These are phyloP conservation scores for Henricia sp. DNA, from an alignment of 53 echinoderm and acorn worm species.

Conservation along the genomic window DNA sequence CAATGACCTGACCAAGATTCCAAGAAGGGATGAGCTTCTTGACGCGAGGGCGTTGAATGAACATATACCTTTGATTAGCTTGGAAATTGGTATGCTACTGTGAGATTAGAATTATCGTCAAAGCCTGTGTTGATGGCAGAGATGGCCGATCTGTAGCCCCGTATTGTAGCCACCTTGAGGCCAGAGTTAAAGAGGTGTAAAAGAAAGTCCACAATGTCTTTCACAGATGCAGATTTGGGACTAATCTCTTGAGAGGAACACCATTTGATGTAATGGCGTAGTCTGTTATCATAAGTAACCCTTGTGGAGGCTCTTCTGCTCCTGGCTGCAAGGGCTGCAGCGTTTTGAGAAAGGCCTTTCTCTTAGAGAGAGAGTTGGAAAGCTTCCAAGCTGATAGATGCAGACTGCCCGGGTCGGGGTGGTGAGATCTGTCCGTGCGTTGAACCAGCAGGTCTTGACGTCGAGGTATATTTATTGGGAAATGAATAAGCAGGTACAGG, in stretches of 20 bases:
- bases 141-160: background rate
- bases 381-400: too few relatives aligned
- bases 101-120: background rate
- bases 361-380: background rate
- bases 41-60: too few relatives aligned
- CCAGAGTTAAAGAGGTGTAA: background rate
- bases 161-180: background rate
- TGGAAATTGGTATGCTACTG: too few relatives aligned
- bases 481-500: background rate
- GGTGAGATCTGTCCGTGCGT: background rate
- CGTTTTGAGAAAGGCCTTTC: background rate
- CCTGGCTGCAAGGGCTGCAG: background rate
- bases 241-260: background rate
- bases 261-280: too few relatives aligned
- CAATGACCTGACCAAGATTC: too few relatives aligned
- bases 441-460: background rate
- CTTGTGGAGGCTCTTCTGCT: background rate
- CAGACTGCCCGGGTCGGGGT: background rate
- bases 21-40: too few relatives aligned
- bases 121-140: background rate
- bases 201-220: background rate
- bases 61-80: too few relatives aligned
- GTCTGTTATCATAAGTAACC: too few relatives aligned
- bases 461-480: background rate
- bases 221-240: background rate